These are phyloP conservation scores for Clytia hemisphaerica DNA, from an alignment of 30 jellyfish, hydroid and myxozoan species.

Conservation along the genomic window DNA sequence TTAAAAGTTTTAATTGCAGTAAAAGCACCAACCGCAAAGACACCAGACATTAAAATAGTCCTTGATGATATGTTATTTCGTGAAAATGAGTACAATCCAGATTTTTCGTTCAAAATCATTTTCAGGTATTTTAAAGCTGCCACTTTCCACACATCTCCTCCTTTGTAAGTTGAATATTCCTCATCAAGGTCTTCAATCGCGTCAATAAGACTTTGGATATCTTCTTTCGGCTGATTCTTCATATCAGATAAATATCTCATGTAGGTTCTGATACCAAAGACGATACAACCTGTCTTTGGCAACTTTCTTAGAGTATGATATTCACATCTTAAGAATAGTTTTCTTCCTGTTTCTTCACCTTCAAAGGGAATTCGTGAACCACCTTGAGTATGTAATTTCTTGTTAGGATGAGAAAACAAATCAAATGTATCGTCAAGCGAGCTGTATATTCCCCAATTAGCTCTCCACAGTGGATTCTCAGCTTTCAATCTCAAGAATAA, in stretches of 20 bases:
- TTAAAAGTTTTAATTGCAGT: too few species aligned
- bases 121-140: slow-evolving; percentile 45
- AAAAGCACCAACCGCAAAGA: too few species aligned
- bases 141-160: slow-evolving; percentile 55
- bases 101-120: not conserved
- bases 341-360: slow-evolving; percentile 49
- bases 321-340: slow-evolving; percentile 45
- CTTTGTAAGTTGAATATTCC: slow-evolving; percentile 42
- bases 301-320: slow-evolving; percentile 38
- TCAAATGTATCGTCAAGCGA: slow-evolving; percentile 35
- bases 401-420: slow-evolving; percentile 31
- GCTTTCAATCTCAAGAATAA: slow-evolving; percentile 46
- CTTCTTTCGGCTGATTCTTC: slow-evolving; percentile 23
- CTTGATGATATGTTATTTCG: too few species aligned
- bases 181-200: slow-evolving; percentile 46
- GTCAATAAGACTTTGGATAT: slow-evolving; percentile 18
- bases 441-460: slow-evolving; percentile 54
- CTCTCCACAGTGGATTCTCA: slow-evolving; percentile 45
- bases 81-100: too few species aligned
- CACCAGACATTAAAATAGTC: too few species aligned
- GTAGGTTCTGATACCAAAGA: slow-evolving; percentile 49
- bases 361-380: slow-evolving; percentile 17
- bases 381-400: slow-evolving; percentile 30
- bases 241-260: slow-evolving; percentile 32
- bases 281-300: slow-evolving; percentile 43